A percentile compares a stretch with the other conserved stretches of the same genome.
Conservation (phyloP, 1,140 invertebrate genomes). For the Aphelenchoides avenae region DNA sequence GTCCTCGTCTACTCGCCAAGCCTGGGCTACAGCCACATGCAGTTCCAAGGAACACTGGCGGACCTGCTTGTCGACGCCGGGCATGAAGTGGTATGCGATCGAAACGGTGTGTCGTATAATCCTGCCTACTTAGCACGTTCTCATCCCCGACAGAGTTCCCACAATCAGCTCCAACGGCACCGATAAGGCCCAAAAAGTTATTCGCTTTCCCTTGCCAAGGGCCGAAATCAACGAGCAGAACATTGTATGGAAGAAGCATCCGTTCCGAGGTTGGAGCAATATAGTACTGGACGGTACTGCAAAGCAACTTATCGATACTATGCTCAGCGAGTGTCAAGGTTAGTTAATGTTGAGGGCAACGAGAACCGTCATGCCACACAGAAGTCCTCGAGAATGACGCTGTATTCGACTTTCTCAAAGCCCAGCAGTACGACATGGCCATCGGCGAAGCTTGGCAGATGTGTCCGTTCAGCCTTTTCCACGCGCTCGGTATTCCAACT, state of each 20-base stretch:
- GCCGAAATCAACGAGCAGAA: background rate
- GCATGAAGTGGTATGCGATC: conserved; percentile 40
- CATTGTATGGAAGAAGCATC: no score
- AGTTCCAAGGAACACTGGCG: conserved; percentile 35
- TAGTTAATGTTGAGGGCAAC: background rate
- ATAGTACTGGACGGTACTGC: no score
- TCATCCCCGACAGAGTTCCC: background rate
- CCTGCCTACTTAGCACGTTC: background rate
- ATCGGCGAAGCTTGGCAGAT: conserved; percentile 19
- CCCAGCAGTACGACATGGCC: conserved; percentile 24
- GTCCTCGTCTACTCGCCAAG: conserved; percentile 29
- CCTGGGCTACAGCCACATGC: conserved; percentile 30
- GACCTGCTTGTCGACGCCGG: conserved; percentile 41
- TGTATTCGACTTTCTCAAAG: background rate
- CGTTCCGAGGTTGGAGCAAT: no score
- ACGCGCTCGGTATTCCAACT: conserved; percentile 14
- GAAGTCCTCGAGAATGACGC: background rate
- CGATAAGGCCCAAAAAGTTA: background rate
- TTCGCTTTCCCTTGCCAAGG: background rate
- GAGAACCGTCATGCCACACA: background rate
- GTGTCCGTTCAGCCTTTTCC: conserved; percentile 20
- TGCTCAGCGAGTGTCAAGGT: no score
- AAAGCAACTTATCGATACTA: no score
- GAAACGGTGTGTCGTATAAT: background rate
- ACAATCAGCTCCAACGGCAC: background rate